Conservation (phyloP, 2,113 vertebrate genomes). For the Morone chrysops region DNA sequence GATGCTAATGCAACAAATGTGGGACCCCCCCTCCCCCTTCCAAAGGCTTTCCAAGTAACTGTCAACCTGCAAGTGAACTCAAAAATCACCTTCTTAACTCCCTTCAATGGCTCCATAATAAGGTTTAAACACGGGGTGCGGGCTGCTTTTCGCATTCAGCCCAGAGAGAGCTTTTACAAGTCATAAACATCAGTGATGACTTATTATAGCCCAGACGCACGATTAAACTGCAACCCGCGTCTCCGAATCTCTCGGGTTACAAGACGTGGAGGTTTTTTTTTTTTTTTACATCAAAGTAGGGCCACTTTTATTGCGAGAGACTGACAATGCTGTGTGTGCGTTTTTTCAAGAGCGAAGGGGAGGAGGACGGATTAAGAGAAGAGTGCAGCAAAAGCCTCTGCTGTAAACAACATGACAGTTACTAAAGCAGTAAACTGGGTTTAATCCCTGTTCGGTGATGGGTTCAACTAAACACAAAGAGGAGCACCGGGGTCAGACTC, state of each 20-base stretch:
- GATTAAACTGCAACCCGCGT: constrained; percentile 17
- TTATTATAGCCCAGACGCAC: constrained; percentile 43
- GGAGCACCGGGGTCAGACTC: constrained; percentile 10
- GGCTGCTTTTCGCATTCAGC: constrained; percentile 30
- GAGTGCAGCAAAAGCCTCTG: constrained; percentile 62
- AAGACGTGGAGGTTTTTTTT: neutral
- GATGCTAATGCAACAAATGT: neutral
- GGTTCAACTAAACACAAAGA: constrained; percentile 45
- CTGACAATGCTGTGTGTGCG: constrained; percentile 43
- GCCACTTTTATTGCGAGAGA: constrained; percentile 40
- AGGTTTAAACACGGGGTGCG: constrained; percentile 21
- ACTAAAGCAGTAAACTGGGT: constrained; percentile 56
- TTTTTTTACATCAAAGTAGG: constrained; percentile 31
- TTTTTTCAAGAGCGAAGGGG: constrained; percentile 22
- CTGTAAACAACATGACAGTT: constrained; percentile 72
- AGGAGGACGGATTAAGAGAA: constrained; percentile 53
- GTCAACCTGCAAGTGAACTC: constrained; percentile 36
- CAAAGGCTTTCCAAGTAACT: neutral
- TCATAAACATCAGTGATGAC: constrained; percentile 70
- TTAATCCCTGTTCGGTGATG: constrained; percentile 36
- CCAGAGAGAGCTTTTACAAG: constrained; percentile 57
- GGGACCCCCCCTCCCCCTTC: no score
- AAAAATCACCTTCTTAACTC: constrained; percentile 31
- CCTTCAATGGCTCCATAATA: constrained; percentile 43
- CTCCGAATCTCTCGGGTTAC: constrained; percentile 12